A percentile compares a stretch with the other conserved stretches of the same genome.
These are phyloP conservation scores for Netelia virgata DNA, from an alignment of 2,888 invertebrate genomes.

Conservation along the genomic window DNA sequence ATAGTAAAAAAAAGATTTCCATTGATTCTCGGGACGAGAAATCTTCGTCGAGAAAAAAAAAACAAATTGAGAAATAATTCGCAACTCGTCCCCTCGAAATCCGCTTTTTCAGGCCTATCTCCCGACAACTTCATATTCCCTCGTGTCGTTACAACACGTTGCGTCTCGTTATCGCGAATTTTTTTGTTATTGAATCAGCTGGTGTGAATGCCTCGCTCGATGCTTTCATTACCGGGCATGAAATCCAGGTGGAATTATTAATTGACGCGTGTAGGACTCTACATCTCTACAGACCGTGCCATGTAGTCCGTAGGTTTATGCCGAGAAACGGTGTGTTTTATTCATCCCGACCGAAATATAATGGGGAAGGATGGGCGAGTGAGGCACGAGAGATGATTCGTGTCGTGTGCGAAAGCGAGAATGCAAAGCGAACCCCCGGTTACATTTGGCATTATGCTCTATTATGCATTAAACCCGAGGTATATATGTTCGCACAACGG, in stretches of 20 bases:
- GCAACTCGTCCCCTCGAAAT: not conserved
- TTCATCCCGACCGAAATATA: not conserved
- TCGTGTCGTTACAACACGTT: not conserved
- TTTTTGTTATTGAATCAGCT: slow-evolving; percentile 38
- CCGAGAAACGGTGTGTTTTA: not conserved
- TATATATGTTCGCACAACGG: slow-evolving; percentile 7
- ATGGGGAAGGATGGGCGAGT: slow-evolving; percentile 8
- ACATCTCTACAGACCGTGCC: not conserved
- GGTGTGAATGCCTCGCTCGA: slow-evolving; percentile 8
- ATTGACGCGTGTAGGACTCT: slow-evolving; percentile 36
- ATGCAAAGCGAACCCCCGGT: slow-evolving; percentile 18
- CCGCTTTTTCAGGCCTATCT: not conserved
- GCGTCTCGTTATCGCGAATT: not conserved
- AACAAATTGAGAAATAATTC: not conserved
- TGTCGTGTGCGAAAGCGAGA: slow-evolving; percentile 20
- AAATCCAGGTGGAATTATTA: slow-evolving; percentile 21
- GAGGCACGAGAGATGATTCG: slow-evolving; percentile 12
- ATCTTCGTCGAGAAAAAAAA: not conserved
- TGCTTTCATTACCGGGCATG: slow-evolving; percentile 2
- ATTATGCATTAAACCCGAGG: not conserved
- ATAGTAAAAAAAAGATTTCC: not conserved
- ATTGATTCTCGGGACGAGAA: not conserved
- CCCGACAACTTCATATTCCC: not conserved
- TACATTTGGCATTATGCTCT: not conserved
- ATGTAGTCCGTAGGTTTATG: not conserved